Evolutionary conservation across 2,113 vertebrate genomes (phyloP), one percentile per base, ranked within the genome.

Genomic region (Bombycilla garrulus): DNA sequence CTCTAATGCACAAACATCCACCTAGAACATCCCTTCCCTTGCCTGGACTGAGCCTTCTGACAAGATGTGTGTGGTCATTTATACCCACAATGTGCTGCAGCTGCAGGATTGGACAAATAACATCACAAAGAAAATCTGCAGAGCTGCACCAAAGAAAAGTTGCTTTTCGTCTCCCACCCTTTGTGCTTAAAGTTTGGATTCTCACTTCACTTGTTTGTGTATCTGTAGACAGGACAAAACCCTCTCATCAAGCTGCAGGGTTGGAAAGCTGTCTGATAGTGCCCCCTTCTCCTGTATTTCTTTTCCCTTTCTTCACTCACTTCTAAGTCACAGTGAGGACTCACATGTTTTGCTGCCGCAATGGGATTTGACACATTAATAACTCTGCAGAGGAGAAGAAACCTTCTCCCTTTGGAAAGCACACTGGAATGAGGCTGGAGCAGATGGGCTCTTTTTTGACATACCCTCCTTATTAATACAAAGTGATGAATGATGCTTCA

Each of bases 381-480:
- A 88, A 89, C 54, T 66, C 56, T 81, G 53, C 50, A 60, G 88
- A 91, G 81, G 23, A 89, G 61, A 82, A 80, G 66, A 3, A 7
- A 1, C n/a, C 51, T 60, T 87, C 31, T 93, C 23, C 47, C 57
- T 9, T 11, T 94, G 88, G 58, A 83, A 94, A 78, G 31, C 86
- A 26, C 50, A 20, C 57, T 82, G 50, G 54, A 88, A 91, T 0
- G 2, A 76, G 44, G 42, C 62, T 90, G 64, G 62, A 95, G 86
- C 91, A 97, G 93, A 95, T 92, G 89, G 87, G n/a, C 60, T 84
- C 51, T 57, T 72, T 72, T 96, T 83, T 87, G 74, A 82, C 8
- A 1, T 69, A 48, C 47, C 10, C 20, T 88, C 58, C 69, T 78
- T 72, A 51, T 56, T 95, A 93, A 96, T 71, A 26, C 31, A 31